Percentiles rank a stretch among this genome's conserved stretches.
Conservation (phyloP, 2,113 vertebrate genomes). For the Amia ocellicauda region DNA sequence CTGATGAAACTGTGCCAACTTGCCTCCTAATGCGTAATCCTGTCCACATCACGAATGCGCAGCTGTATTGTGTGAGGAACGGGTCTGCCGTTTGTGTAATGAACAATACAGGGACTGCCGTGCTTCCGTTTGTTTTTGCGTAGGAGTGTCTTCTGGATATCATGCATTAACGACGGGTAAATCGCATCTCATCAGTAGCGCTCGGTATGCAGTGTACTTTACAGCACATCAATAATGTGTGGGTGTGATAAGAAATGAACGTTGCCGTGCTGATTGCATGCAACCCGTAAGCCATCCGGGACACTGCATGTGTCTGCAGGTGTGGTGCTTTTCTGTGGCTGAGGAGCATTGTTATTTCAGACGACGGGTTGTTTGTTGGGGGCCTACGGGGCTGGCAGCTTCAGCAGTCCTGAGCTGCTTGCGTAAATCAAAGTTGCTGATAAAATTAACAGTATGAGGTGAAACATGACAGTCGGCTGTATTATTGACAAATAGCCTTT, state of each 20-base stretch:
- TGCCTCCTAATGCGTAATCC: neutral
- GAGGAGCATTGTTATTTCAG: neutral
- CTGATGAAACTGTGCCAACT: neutral
- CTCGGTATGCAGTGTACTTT: too few relatives aligned
- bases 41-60: neutral
- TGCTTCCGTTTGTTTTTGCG: neutral
- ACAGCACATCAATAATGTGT: too few relatives aligned
- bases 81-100: neutral
- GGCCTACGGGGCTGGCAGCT: conserved; percentile 1
- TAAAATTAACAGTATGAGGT: conserved; percentile 2
- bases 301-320: neutral
- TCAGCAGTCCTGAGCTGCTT: neutral
- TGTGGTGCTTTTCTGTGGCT: neutral
- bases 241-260: neutral
- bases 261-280: neutral
- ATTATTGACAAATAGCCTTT: conserved; percentile 21
- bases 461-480: conserved; percentile 2
- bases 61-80: neutral
- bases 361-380: neutral
- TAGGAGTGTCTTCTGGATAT: neutral
- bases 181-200: too few relatives aligned
- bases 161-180: neutral
- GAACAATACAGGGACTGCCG: neutral
- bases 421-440: neutral
- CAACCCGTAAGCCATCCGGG: neutral